Conservation (phyloP, 2,113 vertebrate species). For the Clupea harengus region DNA sequence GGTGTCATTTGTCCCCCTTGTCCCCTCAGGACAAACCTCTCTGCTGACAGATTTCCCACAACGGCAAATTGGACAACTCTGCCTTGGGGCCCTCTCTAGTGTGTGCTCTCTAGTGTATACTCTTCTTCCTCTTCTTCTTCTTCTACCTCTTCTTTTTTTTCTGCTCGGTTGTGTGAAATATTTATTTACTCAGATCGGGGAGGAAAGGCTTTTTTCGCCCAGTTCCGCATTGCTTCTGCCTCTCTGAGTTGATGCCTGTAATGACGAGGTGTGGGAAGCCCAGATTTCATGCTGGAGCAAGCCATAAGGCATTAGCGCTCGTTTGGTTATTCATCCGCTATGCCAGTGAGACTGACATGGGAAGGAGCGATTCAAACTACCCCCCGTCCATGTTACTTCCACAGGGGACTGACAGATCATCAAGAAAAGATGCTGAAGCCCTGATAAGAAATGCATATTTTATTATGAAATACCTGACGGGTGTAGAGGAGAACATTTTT, state of each 20-base stretch:
- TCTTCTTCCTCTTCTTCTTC: neutral
- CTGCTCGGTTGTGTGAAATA: conserved; percentile 53
- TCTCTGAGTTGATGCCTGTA: conserved; percentile 48
- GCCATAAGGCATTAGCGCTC: conserved; percentile 44
- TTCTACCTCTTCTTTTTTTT: neutral
- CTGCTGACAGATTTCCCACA: conserved; percentile 71
- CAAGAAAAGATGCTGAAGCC: conserved; percentile 39
- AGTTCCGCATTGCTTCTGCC: conserved; percentile 32
- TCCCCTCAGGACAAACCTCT: conserved; percentile 65
- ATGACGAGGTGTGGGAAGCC: conserved; percentile 58
- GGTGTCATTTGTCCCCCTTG: conserved; percentile 67
- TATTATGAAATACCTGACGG: conserved; percentile 30
- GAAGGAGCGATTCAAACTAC: neutral
- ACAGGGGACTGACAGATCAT: conserved; percentile 41
- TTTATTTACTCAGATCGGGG: conserved; percentile 65
- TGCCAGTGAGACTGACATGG: conserved; percentile 29
- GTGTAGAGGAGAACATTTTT: neutral
- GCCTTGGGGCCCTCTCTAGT: conserved; percentile 48
- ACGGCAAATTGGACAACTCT: conserved; percentile 60
- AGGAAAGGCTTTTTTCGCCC: conserved; percentile 43
- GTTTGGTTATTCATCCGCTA: conserved; percentile 9
- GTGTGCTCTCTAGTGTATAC: conserved; percentile 15
- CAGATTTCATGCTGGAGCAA: conserved; percentile 44
- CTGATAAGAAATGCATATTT: conserved; percentile 35
- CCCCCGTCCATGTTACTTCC: neutral